Evolutionary conservation across 1,140 invertebrate species (phyloP).

Genomic region (Solenopsis invicta): DNA sequence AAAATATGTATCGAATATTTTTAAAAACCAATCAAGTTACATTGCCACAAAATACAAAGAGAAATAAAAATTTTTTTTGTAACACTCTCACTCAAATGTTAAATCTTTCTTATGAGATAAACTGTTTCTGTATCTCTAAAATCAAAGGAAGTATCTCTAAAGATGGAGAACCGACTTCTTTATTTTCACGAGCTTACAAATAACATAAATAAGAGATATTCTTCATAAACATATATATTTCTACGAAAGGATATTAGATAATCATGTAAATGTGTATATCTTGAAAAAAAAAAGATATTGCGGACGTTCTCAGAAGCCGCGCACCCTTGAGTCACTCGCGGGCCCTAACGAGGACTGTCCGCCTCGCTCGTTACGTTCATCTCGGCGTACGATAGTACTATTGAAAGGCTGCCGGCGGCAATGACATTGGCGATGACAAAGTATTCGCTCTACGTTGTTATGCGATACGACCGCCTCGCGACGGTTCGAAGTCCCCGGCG

Average conservation of each 20-base stretch:
- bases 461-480: constrained; percentile 14
- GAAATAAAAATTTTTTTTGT: not conserved
- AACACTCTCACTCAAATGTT: not conserved
- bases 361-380: constrained; percentile 37
- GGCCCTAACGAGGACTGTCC: constrained; percentile 14
- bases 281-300: not conserved
- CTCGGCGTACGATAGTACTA: constrained; percentile 24
- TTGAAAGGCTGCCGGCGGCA: constrained; percentile 31
- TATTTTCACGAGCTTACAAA: not conserved
- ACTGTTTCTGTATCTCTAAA: not conserved
- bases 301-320: not conserved
- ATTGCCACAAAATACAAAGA: not conserved
- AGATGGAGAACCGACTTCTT: no score
- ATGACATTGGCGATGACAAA: constrained; percentile 49
- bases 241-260: not conserved
- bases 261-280: not conserved
- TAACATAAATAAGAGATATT: not conserved
- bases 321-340: constrained; percentile 1
- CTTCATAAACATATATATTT: not conserved
- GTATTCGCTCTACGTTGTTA: not conserved
- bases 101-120: not conserved
- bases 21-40: no score
- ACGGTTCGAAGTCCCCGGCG: not conserved
- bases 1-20: no score
- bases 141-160: no score